Conservation (phyloP, 92 coral and sea anemone species). For the Pocillopora meandrina region DNA sequence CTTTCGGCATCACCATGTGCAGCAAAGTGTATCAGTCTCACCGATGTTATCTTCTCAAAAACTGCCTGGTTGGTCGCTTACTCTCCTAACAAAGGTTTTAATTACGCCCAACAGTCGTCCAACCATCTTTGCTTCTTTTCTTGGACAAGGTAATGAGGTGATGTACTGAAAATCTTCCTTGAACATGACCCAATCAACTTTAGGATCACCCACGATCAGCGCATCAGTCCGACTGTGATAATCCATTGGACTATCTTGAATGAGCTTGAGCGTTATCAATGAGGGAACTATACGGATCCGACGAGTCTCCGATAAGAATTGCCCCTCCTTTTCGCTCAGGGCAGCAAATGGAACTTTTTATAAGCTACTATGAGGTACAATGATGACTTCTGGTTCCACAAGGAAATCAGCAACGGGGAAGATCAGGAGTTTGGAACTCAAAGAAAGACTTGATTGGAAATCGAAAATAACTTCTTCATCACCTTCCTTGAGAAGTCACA, state of each 20-base stretch:
- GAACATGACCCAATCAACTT: neutral
- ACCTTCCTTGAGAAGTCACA: neutral
- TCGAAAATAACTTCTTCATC: neutral
- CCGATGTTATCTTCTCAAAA: no score
- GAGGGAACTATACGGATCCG: conserved; percentile 2
- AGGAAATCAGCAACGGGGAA: neutral
- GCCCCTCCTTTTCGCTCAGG: neutral
- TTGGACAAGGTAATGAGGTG: neutral
- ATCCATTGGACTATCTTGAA: no score
- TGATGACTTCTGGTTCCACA: neutral
- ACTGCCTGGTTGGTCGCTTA: conserved; percentile 18
- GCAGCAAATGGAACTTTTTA: neutral
- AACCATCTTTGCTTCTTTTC: neutral
- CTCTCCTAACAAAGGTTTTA: neutral
- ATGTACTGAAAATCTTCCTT: neutral
- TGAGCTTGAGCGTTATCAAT: neutral
- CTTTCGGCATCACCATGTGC: no score
- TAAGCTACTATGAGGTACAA: neutral
- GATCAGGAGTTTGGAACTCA: neutral
- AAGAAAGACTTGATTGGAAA: neutral
- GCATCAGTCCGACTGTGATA: neutral
- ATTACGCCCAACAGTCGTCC: neutral
- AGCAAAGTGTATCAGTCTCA: no score
- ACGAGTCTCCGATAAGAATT: neutral
- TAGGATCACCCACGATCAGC: neutral